Percentiles rank a stretch among this genome's conserved stretches.
Evolutionary conservation across 92 coral and sea anemone genomes (phyloP).

Genomic region (Galaxea fascicularis): DNA sequence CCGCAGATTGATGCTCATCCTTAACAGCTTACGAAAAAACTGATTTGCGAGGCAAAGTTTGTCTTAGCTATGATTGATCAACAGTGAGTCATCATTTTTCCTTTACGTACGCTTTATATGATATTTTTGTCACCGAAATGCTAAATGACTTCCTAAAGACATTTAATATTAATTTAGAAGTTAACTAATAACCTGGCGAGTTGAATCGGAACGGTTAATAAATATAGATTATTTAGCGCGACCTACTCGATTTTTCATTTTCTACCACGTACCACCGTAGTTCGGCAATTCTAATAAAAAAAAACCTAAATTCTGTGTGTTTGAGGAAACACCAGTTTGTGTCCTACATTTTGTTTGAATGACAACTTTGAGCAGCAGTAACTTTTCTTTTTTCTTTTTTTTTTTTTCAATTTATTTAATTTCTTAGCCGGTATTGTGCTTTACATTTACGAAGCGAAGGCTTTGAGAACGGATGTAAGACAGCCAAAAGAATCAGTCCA

Average conservation of each 20-base stretch:
- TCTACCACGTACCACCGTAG: neutral
- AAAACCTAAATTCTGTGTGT: too few relatives aligned
- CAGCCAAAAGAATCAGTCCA: too few relatives aligned
- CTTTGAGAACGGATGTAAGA: too few relatives aligned
- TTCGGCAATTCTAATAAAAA: too few relatives aligned
- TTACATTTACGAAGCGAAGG: too few relatives aligned
- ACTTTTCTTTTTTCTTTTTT: too few relatives aligned
- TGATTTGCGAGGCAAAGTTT: neutral
- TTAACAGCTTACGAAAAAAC: neutral
- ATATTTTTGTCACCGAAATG: neutral
- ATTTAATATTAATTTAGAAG: neutral
- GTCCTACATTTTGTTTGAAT: too few relatives aligned
- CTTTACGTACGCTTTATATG: neutral
- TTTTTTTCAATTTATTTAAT: too few relatives aligned
- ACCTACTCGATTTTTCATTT: neutral
- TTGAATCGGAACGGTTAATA: neutral
- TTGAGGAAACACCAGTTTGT: too few relatives aligned
- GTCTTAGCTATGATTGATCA: neutral
- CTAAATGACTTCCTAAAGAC: neutral
- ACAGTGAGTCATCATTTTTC: neutral
- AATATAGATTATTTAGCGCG: neutral
- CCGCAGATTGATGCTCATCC: constrained; percentile 13
- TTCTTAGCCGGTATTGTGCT: too few relatives aligned
- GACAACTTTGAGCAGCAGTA: too few relatives aligned
- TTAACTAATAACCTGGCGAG: neutral